Base-by-base conservation (phyloP, 2,797 vertebrate species). In the Picus viridis region DNA sequence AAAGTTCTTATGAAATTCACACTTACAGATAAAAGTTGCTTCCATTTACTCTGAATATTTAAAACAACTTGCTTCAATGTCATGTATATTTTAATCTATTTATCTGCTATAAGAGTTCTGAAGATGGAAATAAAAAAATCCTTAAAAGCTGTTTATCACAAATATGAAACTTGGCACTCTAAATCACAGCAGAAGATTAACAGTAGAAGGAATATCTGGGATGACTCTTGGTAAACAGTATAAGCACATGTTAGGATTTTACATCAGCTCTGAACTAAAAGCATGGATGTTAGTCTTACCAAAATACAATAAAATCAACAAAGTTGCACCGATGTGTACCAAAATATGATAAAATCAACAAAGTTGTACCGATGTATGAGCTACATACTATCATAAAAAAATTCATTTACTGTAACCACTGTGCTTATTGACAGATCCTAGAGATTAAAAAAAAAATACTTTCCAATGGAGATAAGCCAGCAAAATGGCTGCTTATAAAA, bases 1-100 rank as follows among this genome's bases (percentile, higher is more conserved):
- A 93, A 89, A 85, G 63, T 89, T 67, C 69, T 72, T 57, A 77
- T 6, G 32, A 93, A 94, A 92, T 83, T 88, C 83, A 78, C 76
- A 69, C 87, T 90, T 80, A 74, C 20, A 90, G 69, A 83, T 43
- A 88, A 93, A 92, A 56, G 68, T 91, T 93, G 63, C 20, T 86
- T 95, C 43, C 83, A 95, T 87, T 90, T 92, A 87, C 77, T 65
- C 62, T 78, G 84, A 80, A 87, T 93, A 93, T 81, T 92, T 90
- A 7, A 83, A 87, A 77, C 8, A 53, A 47, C 72, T 83, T 85
- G 53, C 83, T 91, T 91, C 95, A 95, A 89, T 89, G 86, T 34
- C 41, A 65, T 53, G 65, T 43, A 49, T 84, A 34, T 76, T 83
- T 76, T 70, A 83, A 68, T 68, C 27, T 24, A 16, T 73, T 70